Percentiles rank a stretch among this genome's conserved stretches.
These are phyloP conservation scores for Incurvaria masculella DNA, from an alignment of 2,888 invertebrate genomes.

Conservation along the genomic window DNA sequence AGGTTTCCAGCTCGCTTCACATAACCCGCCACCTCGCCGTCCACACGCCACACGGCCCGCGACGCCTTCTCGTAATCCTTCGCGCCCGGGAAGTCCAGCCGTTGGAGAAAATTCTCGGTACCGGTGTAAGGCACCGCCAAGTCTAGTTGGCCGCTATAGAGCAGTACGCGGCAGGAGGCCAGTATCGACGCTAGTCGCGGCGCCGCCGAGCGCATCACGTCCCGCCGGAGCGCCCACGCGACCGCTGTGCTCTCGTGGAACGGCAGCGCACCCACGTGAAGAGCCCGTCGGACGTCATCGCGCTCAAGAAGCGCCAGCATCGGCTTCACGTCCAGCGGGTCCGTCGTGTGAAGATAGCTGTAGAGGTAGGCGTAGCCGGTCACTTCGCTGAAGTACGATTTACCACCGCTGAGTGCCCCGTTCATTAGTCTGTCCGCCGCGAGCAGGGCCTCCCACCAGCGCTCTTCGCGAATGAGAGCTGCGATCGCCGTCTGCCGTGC, in stretches of 20 bases:
- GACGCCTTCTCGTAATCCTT: conserved; percentile 60
- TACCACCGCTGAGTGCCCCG: conserved; percentile 28
- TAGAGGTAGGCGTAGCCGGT: conserved; percentile 76
- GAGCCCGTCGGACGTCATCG: conserved; percentile 40
- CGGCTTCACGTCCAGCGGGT: conserved; percentile 40
- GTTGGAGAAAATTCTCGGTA: conserved; percentile 63
- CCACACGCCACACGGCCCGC: conserved; percentile 65
- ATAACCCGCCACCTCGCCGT: conserved; percentile 68
- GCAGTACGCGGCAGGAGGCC: conserved; percentile 50
- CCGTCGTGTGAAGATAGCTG: conserved; percentile 59
- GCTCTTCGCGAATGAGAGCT: conserved; percentile 55
- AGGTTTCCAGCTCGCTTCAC: conserved; percentile 66
- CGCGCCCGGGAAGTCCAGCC: conserved; percentile 62
- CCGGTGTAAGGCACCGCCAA: conserved; percentile 60
- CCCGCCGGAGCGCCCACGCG: conserved; percentile 46
- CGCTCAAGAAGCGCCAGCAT: conserved; percentile 33
- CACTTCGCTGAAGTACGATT: conserved; percentile 58
- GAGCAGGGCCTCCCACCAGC: conserved; percentile 66
- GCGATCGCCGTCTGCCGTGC: conserved; percentile 54
- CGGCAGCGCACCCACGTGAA: conserved; percentile 61
- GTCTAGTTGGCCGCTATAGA: conserved; percentile 67
- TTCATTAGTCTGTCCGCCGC: conserved; percentile 66
- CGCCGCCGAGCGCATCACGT: conserved; percentile 59
- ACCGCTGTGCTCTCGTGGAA: conserved; percentile 49
- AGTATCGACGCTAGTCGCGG: conserved; percentile 38